Percentiles rank a stretch among this genome's conserved stretches.
Evolutionary conservation across 2,888 invertebrate genomes (phyloP).

Genomic region (Chrysolina americana): DNA sequence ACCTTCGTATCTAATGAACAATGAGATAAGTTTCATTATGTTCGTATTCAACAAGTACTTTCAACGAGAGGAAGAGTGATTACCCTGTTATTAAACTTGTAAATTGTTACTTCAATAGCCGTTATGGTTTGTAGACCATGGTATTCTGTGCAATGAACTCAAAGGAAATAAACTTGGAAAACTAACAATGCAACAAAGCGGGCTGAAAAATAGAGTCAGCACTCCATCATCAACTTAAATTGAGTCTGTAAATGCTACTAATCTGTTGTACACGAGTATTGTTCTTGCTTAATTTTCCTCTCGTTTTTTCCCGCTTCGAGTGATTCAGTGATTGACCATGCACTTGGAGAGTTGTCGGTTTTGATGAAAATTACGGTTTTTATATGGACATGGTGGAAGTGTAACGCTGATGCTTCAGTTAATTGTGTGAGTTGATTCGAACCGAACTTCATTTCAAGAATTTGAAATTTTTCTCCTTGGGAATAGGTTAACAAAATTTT

Average conservation of each 20-base stretch:
- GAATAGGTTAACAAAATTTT: too few species aligned
- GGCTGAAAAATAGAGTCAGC: not conserved
- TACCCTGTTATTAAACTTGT: too few species aligned
- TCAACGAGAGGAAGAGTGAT: too few species aligned
- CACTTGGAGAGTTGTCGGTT: not conserved
- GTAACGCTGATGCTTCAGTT: too few species aligned
- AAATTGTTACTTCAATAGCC: not conserved
- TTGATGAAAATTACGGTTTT: not conserved
- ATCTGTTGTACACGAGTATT: conserved; percentile 33
- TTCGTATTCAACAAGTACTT: too few species aligned
- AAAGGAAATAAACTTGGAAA: not conserved
- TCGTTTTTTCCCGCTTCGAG: conserved; percentile 17
- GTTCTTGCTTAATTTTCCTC: conserved; percentile 45
- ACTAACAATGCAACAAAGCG: conserved; percentile 5
- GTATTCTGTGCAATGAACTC: not conserved
- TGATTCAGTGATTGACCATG: not conserved
- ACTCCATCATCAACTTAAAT: conserved; percentile 10
- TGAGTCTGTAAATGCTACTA: conserved; percentile 16
- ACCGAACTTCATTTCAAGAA: not conserved
- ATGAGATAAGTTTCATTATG: too few species aligned
- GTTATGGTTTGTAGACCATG: conserved; percentile 18
- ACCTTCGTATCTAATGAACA: too few species aligned
- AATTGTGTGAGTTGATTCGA: too few species aligned
- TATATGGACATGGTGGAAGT: not conserved
- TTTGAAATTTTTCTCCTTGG: too few species aligned